Conservation (phyloP, 2,888 invertebrate species). For the Scotopteryx bipunctaria region DNA sequence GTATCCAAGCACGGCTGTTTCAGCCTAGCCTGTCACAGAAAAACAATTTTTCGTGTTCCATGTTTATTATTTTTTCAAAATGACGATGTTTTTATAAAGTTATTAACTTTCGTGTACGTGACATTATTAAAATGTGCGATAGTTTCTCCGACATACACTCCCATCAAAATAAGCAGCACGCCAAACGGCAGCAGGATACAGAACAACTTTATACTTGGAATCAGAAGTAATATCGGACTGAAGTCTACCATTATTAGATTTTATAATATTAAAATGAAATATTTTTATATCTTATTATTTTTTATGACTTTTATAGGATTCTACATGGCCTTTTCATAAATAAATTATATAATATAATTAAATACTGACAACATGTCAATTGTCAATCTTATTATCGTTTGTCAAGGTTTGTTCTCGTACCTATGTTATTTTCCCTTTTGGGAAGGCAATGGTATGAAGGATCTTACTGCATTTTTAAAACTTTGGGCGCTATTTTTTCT, state of each 20-base stretch:
- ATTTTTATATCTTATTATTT: background rate
- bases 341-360: too few relatives aligned
- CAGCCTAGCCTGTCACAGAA: too few relatives aligned
- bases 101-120: slow-evolving; percentile 46
- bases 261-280: too few relatives aligned
- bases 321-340: background rate
- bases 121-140: slow-evolving; percentile 45
- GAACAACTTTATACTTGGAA: slow-evolving; percentile 56
- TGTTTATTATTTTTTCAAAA: slow-evolving; percentile 31
- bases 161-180: slow-evolving; percentile 49
- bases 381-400: background rate
- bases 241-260: slow-evolving; percentile 3
- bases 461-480: too few relatives aligned
- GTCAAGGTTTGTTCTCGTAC: background rate
- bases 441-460: too few relatives aligned
- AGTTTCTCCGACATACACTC: slow-evolving; percentile 48
- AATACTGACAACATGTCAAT: slow-evolving; percentile 1
- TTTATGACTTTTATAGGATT: background rate
- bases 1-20: slow-evolving; percentile 4
- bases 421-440: too few relatives aligned
- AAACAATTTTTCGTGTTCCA: too few relatives aligned
- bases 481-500: too few relatives aligned
- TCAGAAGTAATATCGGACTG: slow-evolving; percentile 12
- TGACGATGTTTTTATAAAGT: slow-evolving; percentile 42
- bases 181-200: slow-evolving; percentile 59